Percentiles rank a stretch among this genome's conserved stretches.
These are phyloP conservation scores for Rhizomys pruinosus DNA, from an alignment of 2,113 vertebrate genomes.

Conservation along the genomic window DNA sequence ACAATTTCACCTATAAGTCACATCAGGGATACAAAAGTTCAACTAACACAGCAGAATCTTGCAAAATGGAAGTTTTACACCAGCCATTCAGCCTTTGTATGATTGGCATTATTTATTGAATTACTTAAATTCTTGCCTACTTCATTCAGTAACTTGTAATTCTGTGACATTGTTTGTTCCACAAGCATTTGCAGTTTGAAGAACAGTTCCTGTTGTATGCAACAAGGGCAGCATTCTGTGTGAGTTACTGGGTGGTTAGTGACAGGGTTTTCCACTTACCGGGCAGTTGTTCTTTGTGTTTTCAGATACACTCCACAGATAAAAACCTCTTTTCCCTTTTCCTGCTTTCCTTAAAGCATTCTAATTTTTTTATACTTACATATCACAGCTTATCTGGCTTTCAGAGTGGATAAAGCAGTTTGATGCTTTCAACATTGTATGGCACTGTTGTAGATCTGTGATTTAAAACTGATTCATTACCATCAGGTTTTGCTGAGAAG, in stretches of 20 bases:
- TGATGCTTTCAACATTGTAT: conserved; percentile 2
- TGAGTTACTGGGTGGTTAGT: background rate
- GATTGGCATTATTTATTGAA: conserved; percentile 21
- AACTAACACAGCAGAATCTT: conserved; percentile 9
- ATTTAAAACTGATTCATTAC: conserved; percentile 41
- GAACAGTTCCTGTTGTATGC: background rate
- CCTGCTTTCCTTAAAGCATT: conserved; percentile 24
- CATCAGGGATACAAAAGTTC: conserved; percentile 27
- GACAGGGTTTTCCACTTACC: background rate
- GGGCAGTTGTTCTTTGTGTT: background rate
- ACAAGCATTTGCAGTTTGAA: conserved; percentile 28
- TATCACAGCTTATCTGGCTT: conserved; percentile 11
- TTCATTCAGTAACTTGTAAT: conserved; percentile 23
- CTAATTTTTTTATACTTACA: background rate
- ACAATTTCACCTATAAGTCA: conserved; percentile 27
- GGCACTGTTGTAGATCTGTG: background rate
- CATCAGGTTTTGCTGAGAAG: conserved; percentile 27
- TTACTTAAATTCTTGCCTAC: conserved; percentile 36
- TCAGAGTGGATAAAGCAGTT: conserved; percentile 21
- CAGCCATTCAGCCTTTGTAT: conserved; percentile 2
- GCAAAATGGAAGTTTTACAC: conserved; percentile 15
- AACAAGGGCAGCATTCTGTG: background rate
- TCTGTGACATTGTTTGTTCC: conserved; percentile 30
- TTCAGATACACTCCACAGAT: background rate
- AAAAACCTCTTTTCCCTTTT: background rate